Evolutionary conservation across 2,797 vertebrate genomes (phyloP).

Genomic region (Aphelocoma californica): DNA sequence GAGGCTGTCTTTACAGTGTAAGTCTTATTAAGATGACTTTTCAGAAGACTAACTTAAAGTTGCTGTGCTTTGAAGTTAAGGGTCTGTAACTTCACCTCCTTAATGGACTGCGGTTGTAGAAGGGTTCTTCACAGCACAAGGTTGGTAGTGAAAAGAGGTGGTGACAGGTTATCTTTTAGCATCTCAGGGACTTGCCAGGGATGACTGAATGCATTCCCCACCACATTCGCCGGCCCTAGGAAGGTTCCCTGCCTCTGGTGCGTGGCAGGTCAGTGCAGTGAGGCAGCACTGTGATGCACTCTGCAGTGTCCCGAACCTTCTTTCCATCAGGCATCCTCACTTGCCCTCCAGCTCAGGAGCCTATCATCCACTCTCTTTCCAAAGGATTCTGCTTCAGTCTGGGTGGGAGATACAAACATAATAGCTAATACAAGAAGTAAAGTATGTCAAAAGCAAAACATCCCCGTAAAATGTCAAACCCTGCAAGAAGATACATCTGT

Average conservation of each 20-base stretch:
- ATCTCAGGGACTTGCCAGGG: not conserved
- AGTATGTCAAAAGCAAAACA: not conserved
- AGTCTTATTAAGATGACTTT: not conserved
- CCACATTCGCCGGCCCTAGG: rapidly evolving
- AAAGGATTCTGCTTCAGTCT: not conserved
- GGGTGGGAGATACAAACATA: not conserved
- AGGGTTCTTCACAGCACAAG: not conserved
- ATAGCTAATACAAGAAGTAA: not conserved
- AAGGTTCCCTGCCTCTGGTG: not conserved
- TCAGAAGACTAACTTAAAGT: not conserved
- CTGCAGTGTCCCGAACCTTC: not conserved
- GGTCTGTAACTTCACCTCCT: not conserved
- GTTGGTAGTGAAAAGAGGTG: not conserved
- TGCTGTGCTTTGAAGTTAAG: not conserved
- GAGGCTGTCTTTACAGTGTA: not conserved
- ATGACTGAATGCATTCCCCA: not conserved
- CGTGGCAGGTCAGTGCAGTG: not conserved
- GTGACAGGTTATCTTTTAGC: not conserved
- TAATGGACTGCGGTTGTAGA: not conserved
- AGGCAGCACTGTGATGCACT: not conserved
- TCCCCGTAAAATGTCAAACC: not conserved
- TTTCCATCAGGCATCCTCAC: not conserved
- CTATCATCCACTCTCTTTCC: not conserved
- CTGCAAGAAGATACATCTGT: not conserved
- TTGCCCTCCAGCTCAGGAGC: not conserved